phyloP scores from a whole-genome alignment of 2,888 invertebrate genomes.

The Halictus ligatus region DNA sequence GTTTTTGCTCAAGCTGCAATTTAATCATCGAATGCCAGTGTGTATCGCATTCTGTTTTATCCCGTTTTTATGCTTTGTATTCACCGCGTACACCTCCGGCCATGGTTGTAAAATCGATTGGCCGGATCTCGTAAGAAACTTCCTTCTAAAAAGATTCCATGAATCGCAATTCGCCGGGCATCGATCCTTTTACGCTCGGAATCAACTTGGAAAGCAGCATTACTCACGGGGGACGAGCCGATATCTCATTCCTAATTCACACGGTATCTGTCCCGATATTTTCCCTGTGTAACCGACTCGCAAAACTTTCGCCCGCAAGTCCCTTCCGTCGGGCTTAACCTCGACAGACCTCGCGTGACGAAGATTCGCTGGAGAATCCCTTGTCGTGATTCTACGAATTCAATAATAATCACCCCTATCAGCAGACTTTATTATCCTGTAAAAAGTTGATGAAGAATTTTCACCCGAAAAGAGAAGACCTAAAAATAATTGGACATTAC shows the following conservation, averaged over 20 bases:
- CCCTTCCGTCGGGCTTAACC: not conserved
- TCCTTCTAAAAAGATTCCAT: not conserved
- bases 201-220: conserved; percentile 12
- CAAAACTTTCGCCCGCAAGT: not conserved
- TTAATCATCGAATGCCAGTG: not conserved
- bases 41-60: not conserved
- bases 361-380: not conserved
- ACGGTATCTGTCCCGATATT: not conserved
- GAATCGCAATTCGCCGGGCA: not conserved
- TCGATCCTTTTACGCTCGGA: conserved; percentile 10
- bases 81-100: not conserved
- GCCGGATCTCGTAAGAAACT: not conserved
- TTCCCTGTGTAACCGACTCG: not conserved
- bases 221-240: conserved; percentile 12
- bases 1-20: not conserved
- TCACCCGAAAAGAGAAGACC: not conserved
- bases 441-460: not conserved
- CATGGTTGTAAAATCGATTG: not conserved
- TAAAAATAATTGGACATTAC: not conserved
- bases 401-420: not conserved
- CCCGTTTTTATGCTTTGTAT: not conserved
- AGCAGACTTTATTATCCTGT: not conserved
- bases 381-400: not conserved
- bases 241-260: conserved; percentile 10
- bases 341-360: conserved; percentile 2